Evolutionary conservation across 2,797 vertebrate genomes (phyloP).

Genomic region (Hapalemur alaotrensis): DNA sequence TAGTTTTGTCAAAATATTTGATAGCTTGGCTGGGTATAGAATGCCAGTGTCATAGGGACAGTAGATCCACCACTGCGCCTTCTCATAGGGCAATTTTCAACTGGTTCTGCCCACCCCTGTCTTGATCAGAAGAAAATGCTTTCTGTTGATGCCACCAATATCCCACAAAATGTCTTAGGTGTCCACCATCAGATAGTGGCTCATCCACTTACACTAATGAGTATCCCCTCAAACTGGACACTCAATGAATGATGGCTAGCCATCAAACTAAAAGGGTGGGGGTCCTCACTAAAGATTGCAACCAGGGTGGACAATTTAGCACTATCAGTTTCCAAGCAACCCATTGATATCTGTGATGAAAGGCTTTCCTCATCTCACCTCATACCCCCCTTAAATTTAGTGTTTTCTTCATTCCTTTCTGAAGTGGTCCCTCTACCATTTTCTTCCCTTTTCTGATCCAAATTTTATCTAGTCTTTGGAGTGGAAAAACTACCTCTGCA

Average conservation of each 20-base stretch:
- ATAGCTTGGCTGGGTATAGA: not conserved
- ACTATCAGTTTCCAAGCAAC: not conserved
- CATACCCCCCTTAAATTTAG: not conserved
- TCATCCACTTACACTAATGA: not conserved
- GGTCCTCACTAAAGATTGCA: not conserved
- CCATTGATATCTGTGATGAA: not conserved
- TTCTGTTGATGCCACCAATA: not conserved
- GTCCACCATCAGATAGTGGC: not conserved
- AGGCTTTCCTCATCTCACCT: not conserved
- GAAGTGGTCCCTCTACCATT: not conserved
- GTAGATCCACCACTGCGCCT: not conserved
- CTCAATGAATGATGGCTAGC: not conserved
- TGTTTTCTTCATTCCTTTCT: slow-evolving; percentile 25
- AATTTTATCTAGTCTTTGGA: not conserved
- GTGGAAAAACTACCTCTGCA: not conserved
- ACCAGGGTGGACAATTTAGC: not conserved
- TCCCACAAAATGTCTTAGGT: not conserved
- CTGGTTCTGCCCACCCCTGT: not conserved
- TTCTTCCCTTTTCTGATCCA: not conserved
- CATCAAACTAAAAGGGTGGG: not conserved
- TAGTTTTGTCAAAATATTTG: not conserved
- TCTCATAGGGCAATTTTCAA: not conserved
- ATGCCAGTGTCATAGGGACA: not conserved
- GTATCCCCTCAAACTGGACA: not conserved
- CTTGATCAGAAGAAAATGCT: not conserved